Base-by-base conservation (phyloP, 1,140 invertebrate species). In the Phocides pigmalion region DNA sequence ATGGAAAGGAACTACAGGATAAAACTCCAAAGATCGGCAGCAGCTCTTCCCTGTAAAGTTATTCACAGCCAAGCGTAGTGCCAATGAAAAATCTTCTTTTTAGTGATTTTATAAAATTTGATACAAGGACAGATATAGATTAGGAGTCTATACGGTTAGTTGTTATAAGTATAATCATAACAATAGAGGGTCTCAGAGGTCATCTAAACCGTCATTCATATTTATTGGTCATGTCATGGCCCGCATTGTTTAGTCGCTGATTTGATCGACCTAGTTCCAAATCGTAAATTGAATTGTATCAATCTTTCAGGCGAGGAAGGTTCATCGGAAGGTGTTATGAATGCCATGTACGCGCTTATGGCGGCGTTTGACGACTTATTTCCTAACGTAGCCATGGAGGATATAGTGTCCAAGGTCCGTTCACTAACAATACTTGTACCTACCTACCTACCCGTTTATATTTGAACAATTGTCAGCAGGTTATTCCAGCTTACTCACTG, bases 281-380 rank as follows among this genome's bases (percentile, higher is more conserved):
- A 35, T 22, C 0, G 32, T 41, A 19, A 47, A 47, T 46, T 47
- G n/a, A 37, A 59, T 47, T 62, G 32, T 62, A 53, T 61, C 39
- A 59, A 44, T 62, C 70, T 82, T 82, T 61, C 67, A 92, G 91
- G 91, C 49, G 91, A 92, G 64, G 90, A 92, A 65, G 85, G 85
- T 12, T 76, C 83, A 41, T 79, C 84, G 9, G 91, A 92, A 70
- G 91, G 91, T 20, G 88, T 92, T 59, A 78, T 91, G 28, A 91
- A 91, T 79, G 86, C 82, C 11, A 82, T 92, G 53, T 87, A 91
- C 66, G 89, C 90, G 19, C 66, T 92, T 3, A 80, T 79, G 8
- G 89, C 86, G 2, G 90, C 87, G 8, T 90, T 91, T 70, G 90
- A 91, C 58, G 88, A 91, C 68, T 78, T 92, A 67, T 92, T 89